phyloP scores from a whole-genome alignment of 2,113 vertebrate genomes.

The Phodopus roborovskii region DNA sequence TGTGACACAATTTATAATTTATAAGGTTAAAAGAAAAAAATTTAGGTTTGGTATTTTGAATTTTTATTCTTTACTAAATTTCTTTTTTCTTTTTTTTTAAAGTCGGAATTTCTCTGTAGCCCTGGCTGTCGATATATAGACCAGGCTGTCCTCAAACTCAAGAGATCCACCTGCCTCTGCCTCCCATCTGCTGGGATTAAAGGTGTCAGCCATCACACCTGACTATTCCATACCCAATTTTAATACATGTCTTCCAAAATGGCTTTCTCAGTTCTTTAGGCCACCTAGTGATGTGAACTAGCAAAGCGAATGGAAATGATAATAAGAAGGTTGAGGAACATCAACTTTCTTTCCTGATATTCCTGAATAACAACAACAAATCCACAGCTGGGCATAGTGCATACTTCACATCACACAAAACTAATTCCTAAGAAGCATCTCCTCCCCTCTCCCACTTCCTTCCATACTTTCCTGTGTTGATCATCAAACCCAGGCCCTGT shows the following conservation, averaged over 20 bases:
- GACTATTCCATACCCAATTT: neutral
- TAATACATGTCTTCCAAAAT: neutral
- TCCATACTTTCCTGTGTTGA: neutral
- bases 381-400: neutral
- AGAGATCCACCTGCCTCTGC: neutral
- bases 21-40: neutral
- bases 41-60: neutral
- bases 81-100: neutral
- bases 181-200: neutral
- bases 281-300: neutral
- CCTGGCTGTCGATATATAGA: neutral
- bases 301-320: neutral
- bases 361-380: neutral
- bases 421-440: constrained; percentile 8
- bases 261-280: neutral
- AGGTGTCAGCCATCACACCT: neutral
- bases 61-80: neutral
- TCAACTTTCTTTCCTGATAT: constrained; percentile 9
- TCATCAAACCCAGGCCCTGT: neutral
- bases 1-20: neutral
- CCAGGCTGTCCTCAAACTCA: neutral
- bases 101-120: neutral
- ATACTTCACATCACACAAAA: constrained; percentile 3
- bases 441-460: neutral
- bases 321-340: constrained; percentile 9